phyloP scores from a whole-genome alignment of 2,888 invertebrate genomes.

The Melanotus villosus region DNA sequence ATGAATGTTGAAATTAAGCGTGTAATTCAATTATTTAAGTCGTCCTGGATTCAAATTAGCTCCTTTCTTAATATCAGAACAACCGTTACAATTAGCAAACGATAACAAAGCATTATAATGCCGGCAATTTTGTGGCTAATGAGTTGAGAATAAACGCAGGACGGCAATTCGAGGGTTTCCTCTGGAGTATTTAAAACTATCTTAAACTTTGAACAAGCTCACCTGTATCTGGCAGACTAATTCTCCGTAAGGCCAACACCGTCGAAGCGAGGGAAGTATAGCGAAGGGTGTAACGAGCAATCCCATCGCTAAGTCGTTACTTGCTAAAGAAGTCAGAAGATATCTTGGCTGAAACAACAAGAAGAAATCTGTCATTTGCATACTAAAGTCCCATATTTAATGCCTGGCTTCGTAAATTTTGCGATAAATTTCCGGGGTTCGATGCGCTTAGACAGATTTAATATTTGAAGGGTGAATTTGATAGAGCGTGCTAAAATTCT shows the following conservation, averaged over 20 bases:
- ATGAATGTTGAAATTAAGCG: too few species aligned
- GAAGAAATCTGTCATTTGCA: constrained; percentile 4
- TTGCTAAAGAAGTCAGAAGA: constrained; percentile 87
- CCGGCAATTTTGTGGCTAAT: neutral
- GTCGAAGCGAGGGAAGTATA: constrained; percentile 85
- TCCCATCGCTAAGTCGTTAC: constrained; percentile 90
- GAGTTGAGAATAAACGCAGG: constrained; percentile 16
- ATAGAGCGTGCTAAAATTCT: too few species aligned
- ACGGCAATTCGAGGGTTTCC: neutral
- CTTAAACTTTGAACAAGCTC: constrained; percentile 57
- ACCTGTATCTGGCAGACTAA: constrained; percentile 94
- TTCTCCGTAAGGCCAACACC: constrained; percentile 93
- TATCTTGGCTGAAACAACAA: constrained; percentile 80
- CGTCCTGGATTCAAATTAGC: too few species aligned
- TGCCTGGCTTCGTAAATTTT: neutral
- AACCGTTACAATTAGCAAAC: neutral
- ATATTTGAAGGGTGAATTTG: too few species aligned
- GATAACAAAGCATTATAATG: too few species aligned
- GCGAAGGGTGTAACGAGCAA: constrained; percentile 90
- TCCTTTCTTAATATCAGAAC: too few species aligned
- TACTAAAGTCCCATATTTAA: neutral
- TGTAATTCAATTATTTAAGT: too few species aligned
- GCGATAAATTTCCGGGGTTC: neutral
- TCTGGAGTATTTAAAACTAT: constrained; percentile 12
- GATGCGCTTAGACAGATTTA: too few species aligned